These are phyloP conservation scores for Drosophila funebris DNA, from an alignment of 1,140 invertebrate genomes.

Conservation along the genomic window DNA sequence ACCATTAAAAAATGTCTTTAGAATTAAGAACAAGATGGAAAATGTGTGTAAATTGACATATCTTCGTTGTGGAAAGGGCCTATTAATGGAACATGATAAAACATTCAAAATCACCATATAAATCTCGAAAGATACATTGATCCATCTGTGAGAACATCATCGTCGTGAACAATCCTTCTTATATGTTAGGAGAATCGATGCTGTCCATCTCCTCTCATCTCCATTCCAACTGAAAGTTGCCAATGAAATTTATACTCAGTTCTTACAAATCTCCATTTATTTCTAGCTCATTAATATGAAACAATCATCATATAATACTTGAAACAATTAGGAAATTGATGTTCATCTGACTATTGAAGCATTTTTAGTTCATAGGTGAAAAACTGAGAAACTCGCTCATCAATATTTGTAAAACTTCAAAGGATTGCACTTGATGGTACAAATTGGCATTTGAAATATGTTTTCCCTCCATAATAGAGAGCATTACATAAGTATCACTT, in stretches of 20 bases:
- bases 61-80: too few relatives aligned
- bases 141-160: too few relatives aligned
- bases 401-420: conserved; percentile 63
- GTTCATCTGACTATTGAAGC: neutral
- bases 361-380: neutral
- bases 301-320: neutral
- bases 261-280: neutral
- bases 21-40: too few relatives aligned
- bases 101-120: too few relatives aligned
- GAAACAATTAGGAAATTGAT: neutral
- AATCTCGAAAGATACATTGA: too few relatives aligned
- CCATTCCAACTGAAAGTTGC: too few relatives aligned
- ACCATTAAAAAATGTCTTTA: too few relatives aligned
- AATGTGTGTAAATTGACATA: too few relatives aligned
- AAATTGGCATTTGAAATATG: conserved; percentile 26
- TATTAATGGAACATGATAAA: too few relatives aligned
- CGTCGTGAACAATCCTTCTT: too few relatives aligned
- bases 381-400: conserved; percentile 14
- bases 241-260: neutral
- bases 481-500: conserved; percentile 48
- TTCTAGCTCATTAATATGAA: neutral
- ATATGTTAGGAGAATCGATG: too few relatives aligned
- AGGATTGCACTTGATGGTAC: conserved; percentile 28
- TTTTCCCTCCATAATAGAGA: neutral
- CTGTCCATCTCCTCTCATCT: too few relatives aligned